Base-by-base conservation (phyloP, 1,140 invertebrate genomes). In the Diorhabda elongata region DNA sequence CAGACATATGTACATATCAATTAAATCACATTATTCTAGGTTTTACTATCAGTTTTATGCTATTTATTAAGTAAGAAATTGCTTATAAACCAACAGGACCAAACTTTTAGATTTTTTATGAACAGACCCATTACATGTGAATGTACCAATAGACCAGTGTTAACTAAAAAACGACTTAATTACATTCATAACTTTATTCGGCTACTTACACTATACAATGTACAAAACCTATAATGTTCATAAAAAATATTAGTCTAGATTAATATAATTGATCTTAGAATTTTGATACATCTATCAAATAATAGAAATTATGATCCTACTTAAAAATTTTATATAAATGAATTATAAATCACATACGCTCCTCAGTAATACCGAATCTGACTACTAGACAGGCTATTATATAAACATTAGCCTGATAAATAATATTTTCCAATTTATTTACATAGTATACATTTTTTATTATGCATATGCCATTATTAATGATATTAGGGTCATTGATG, bases 151-250 rank as follows among this genome's bases (percentile, higher is more conserved):
- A 1, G 26, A 26, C 26, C 26, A 26, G 26, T 26, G 26, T 26
- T 26, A 26, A 26, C 26, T 26, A 26, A 26, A 26, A 26, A 26
- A 26, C 26, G 52, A 56, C 6, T 56, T 7, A 56, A 7, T n/a
- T 64, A 64, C 63, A 64, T 52, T 57, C 56, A 42, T 41, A 52
- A 41, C 9, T 64, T 64, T 64, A 64, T 64, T 64, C 5, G 7
- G 5, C 63, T 64, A 64, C 63, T 64, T 71, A 70, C 70, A 66
- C 61, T 80, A 76, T 79, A 81, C 76, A 81, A 81, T 80, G 78
- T 81, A 81, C 79, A 81, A 81, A 81, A 81, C 75, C 76, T 80
- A 79, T 76, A 71, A 58, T 69, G 75, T 71, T 76, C 74, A 77
- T 79, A 79, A 77, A 79, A 77, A 79, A 78, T 76, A 77, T 79